phyloP scores from a whole-genome alignment of 2,113 vertebrate species.

The Cettia cetti region DNA sequence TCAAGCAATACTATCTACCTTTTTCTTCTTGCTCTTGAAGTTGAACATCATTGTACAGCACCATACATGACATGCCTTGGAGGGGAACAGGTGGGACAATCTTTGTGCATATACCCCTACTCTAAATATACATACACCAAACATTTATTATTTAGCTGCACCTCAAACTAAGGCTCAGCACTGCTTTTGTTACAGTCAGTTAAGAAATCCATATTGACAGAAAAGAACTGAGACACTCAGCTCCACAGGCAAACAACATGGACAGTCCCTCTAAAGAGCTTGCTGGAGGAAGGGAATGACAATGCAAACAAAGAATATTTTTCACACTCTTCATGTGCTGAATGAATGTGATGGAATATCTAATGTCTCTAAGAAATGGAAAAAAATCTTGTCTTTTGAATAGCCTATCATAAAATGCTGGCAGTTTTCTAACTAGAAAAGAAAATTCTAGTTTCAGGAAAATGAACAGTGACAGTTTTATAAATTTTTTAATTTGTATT shows the following conservation, averaged over 20 bases:
- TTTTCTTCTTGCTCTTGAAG: neutral
- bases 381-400: neutral
- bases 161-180: neutral
- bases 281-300: neutral
- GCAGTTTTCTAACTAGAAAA: neutral
- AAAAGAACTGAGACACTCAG: neutral
- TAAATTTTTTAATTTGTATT: neutral
- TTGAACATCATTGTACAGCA: neutral
- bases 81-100: neutral
- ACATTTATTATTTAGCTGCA: neutral
- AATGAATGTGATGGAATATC: neutral
- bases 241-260: neutral
- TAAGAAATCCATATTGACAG: neutral
- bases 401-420: neutral
- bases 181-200: neutral
- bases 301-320: neutral
- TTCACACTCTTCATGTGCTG: neutral
- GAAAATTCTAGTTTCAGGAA: neutral
- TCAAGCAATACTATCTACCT: neutral
- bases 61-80: neutral
- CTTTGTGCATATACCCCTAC: accelerated
- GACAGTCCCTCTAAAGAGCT: neutral
- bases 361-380: neutral
- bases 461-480: neutral
- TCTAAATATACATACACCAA: neutral